phyloP scores from a whole-genome alignment of 2,888 invertebrate genomes.

The Cephus pulcher region DNA sequence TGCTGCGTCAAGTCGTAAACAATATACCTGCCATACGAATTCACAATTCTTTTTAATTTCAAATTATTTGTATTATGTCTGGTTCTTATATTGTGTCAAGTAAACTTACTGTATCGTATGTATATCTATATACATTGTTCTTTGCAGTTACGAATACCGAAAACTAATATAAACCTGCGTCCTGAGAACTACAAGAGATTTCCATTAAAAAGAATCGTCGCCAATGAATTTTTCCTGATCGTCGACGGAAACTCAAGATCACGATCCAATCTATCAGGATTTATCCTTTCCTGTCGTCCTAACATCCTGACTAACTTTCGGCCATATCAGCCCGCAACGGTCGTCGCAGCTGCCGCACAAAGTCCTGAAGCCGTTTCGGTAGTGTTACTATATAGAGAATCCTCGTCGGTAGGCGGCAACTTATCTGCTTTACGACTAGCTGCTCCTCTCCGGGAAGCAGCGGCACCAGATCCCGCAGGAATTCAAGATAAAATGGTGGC shows the following conservation, averaged over 20 bases:
- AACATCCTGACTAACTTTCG: conserved; percentile 44
- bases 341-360: conserved; percentile 46
- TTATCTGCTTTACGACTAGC: conserved; percentile 64
- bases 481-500: conserved; percentile 49
- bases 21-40: background rate
- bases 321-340: conserved; percentile 51
- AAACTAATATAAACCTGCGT: background rate
- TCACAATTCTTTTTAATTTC: background rate
- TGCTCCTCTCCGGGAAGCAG: conserved; percentile 35
- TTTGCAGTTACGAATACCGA: background rate
- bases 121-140: background rate
- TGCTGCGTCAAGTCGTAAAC: background rate
- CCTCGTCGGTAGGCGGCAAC: conserved; percentile 64
- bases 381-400: conserved; percentile 27
- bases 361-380: conserved; percentile 49
- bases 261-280: conserved; percentile 60
- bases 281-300: conserved; percentile 56
- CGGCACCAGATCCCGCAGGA: conserved; percentile 24
- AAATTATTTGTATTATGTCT: background rate
- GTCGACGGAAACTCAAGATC: conserved; percentile 36
- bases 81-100: background rate
- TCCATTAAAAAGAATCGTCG: background rate
- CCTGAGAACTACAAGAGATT: background rate
- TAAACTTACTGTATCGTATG: background rate
- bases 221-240: background rate